Evolutionary conservation across 2,113 vertebrate genomes (phyloP).

Genomic region (Grus americana): DNA sequence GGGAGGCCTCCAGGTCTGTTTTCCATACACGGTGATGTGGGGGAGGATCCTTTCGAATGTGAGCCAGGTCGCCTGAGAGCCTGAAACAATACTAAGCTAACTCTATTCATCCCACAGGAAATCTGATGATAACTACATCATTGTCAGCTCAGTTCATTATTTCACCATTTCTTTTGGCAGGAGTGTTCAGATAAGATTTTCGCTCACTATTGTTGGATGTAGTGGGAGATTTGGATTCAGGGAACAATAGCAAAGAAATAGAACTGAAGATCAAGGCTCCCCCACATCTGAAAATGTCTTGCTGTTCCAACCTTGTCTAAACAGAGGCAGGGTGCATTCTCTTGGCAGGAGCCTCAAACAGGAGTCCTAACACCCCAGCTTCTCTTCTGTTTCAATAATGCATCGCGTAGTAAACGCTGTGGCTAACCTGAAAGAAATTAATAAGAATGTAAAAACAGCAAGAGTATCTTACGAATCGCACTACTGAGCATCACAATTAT

Average conservation of each 20-base stretch:
- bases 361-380: neutral
- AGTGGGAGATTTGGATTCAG: conserved; percentile 38
- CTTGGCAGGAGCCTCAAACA: conserved; percentile 5
- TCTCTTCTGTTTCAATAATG: conserved; percentile 6
- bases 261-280: neutral
- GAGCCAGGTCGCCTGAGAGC: neutral
- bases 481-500: neutral
- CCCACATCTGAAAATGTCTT: neutral
- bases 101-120: conserved; percentile 26
- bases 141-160: conserved; percentile 46
- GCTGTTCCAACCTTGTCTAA: neutral
- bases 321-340: neutral
- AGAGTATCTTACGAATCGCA: neutral
- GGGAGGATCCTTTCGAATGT: neutral
- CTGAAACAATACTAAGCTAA: conserved; percentile 28
- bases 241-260: conserved; percentile 25
- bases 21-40: neutral
- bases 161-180: conserved; percentile 24
- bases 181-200: conserved; percentile 16
- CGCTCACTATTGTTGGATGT: neutral
- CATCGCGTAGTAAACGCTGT: neutral
- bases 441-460: conserved; percentile 17
- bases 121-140: conserved; percentile 36
- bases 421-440: conserved; percentile 42
- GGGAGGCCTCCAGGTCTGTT: neutral